Conservation (phyloP, 2,888 invertebrate genomes). For the Ashinkailepas kermadecensis region DNA sequence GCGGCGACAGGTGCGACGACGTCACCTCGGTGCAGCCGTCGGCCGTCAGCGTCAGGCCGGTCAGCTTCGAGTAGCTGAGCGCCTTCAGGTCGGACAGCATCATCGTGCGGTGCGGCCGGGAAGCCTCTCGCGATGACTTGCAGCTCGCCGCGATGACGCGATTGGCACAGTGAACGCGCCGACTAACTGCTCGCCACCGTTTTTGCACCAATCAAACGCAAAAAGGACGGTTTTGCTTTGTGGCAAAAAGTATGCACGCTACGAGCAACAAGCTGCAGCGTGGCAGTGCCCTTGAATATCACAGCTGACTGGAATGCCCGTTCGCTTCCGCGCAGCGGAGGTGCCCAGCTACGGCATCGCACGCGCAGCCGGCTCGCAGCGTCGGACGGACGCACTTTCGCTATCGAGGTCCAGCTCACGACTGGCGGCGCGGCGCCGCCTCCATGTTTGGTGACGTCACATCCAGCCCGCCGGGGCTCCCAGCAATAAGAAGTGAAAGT, state of each 20-base stretch:
- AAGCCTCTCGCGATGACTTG: not conserved
- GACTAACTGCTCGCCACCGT: not conserved
- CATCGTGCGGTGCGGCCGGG: not conserved
- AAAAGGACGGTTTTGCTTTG: not conserved
- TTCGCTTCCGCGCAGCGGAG: not conserved
- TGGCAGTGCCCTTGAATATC: not conserved
- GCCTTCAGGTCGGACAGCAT: not conserved
- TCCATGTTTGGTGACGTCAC: conserved; percentile 17
- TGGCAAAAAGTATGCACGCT: not conserved
- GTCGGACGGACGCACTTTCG: conserved; percentile 6
- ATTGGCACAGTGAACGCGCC: not conserved
- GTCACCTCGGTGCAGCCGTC: not conserved
- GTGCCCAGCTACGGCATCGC: not conserved
- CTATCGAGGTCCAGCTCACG: not conserved
- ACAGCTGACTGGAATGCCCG: conserved; percentile 2
- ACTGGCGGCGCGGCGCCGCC: conserved; percentile 3
- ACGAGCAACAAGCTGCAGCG: not conserved
- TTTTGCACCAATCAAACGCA: conserved; percentile 12
- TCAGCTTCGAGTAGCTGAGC: not conserved
- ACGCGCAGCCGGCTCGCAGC: not conserved
- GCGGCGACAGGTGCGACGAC: conserved; percentile 12
- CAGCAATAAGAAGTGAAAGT: conserved; percentile 20
- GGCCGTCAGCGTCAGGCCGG: not conserved
- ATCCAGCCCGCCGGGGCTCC: not conserved
- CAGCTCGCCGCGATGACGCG: not conserved